phyloP scores from a whole-genome alignment of 2,113 vertebrate species.

The Megaceryle maxima region DNA sequence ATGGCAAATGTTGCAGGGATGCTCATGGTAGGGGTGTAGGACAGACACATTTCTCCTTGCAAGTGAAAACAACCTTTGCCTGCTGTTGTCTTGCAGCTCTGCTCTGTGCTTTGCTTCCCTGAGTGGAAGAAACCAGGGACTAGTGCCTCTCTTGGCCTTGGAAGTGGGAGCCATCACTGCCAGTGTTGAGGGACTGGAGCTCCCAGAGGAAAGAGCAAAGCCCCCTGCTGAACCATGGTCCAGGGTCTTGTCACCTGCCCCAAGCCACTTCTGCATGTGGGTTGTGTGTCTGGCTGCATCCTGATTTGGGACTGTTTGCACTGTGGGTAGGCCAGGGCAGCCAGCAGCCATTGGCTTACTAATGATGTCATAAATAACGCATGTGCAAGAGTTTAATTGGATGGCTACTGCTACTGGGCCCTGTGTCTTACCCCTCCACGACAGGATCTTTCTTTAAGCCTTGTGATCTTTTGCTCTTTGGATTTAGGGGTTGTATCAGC shows the following conservation, averaged over 20 bases:
- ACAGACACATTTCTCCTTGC: background rate
- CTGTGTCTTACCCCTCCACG: background rate
- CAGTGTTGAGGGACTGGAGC: background rate
- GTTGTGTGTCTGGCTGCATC: background rate
- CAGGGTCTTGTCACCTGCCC: background rate
- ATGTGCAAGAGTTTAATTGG: background rate
- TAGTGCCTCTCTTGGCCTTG: background rate
- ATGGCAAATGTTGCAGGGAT: background rate
- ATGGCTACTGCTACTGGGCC: background rate
- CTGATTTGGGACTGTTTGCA: background rate
- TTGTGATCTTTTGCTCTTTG: background rate
- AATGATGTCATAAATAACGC: background rate
- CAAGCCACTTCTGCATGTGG: background rate
- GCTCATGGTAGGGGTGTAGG: background rate
- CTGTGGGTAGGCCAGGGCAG: background rate
- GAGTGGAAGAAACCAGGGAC: background rate
- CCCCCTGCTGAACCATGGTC: background rate
- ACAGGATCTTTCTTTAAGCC: background rate
- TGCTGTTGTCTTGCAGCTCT: background rate
- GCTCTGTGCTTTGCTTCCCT: background rate
- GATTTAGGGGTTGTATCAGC: background rate
- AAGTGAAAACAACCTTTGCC: background rate
- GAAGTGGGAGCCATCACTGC: background rate
- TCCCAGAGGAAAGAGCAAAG: background rate
- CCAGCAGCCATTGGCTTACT: background rate